phyloP scores from a whole-genome alignment of 2,797 vertebrate genomes.

The Sternarchorhynchus goeldii region DNA sequence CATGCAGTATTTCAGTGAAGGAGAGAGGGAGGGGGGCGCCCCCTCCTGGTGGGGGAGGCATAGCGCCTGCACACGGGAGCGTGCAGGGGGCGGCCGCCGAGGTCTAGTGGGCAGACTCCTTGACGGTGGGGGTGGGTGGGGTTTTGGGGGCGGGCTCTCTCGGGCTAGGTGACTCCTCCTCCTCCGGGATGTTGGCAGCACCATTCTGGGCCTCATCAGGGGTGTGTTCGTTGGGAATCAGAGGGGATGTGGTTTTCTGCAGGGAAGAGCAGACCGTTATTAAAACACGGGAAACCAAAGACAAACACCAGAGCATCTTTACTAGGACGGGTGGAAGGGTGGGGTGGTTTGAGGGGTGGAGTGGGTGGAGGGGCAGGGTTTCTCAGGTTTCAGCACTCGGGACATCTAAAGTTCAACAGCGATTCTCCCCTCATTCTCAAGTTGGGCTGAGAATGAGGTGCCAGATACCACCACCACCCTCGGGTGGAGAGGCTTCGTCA shows the following conservation, averaged over 20 bases:
- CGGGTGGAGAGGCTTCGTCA: too few relatives aligned
- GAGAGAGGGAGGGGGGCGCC: not conserved
- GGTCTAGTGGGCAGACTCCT: conserved; percentile 60
- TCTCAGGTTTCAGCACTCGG: not conserved
- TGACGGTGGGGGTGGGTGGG: conserved; percentile 62
- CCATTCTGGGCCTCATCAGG: conserved; percentile 71
- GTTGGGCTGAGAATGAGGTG: not conserved
- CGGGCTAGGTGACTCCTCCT: conserved; percentile 49
- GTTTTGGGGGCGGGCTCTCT: conserved; percentile 38
- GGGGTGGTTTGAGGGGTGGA: too few relatives aligned
- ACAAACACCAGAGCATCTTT: not conserved
- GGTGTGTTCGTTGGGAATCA: conserved; percentile 80
- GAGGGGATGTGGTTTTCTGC: conserved; percentile 79
- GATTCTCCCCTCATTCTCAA: not conserved
- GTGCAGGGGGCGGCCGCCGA: conserved; percentile 12
- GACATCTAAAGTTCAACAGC: not conserved
- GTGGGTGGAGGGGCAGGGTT: too few relatives aligned
- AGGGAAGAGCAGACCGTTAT: conserved; percentile 38
- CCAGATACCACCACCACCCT: too few relatives aligned
- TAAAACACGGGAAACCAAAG: not conserved
- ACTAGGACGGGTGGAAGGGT: not conserved
- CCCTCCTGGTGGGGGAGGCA: too few relatives aligned
- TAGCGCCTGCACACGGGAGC: not conserved
- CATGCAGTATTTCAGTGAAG: conserved; percentile 50
- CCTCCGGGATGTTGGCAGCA: conserved; percentile 28